Evolutionary conservation across 2,113 vertebrate species (phyloP).

Genomic region (Hydrolagus affinis): DNA sequence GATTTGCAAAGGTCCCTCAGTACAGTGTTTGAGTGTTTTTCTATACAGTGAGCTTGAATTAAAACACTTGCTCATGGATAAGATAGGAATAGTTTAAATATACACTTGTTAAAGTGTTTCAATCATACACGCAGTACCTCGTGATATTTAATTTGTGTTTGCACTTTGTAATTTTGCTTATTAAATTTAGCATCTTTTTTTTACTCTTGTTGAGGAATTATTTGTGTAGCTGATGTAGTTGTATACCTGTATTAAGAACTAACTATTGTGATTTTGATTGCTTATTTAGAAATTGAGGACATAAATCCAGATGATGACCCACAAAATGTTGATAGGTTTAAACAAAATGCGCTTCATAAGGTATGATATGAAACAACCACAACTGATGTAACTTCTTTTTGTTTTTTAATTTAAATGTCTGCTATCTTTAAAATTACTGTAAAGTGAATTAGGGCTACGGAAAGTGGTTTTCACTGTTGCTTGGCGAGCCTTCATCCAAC

Average conservation of each 20-base stretch:
- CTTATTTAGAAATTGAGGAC: neutral
- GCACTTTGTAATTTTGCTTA: neutral
- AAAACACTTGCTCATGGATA: too few relatives aligned
- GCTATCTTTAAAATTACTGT: neutral
- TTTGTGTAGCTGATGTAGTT: neutral
- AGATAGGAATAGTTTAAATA: too few relatives aligned
- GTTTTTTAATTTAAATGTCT: neutral
- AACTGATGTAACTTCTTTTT: neutral
- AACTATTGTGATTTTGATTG: neutral
- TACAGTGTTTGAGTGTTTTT: too few relatives aligned
- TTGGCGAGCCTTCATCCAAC: too few relatives aligned
- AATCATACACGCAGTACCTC: too few relatives aligned
- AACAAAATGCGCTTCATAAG: conserved; percentile 1
- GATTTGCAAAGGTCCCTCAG: too few relatives aligned
- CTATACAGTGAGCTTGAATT: too few relatives aligned
- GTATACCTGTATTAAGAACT: neutral
- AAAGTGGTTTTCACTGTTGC: too few relatives aligned
- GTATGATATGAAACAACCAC: neutral
- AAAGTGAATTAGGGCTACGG: too few relatives aligned
- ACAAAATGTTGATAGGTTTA: neutral
- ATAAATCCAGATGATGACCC: neutral
- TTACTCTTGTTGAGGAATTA: neutral
- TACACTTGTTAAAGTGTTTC: too few relatives aligned
- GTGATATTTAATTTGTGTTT: neutral
- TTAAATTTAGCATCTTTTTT: neutral